Evolutionary conservation across 2,113 vertebrate genomes (phyloP).

Genomic region (Calonectris borealis): DNA sequence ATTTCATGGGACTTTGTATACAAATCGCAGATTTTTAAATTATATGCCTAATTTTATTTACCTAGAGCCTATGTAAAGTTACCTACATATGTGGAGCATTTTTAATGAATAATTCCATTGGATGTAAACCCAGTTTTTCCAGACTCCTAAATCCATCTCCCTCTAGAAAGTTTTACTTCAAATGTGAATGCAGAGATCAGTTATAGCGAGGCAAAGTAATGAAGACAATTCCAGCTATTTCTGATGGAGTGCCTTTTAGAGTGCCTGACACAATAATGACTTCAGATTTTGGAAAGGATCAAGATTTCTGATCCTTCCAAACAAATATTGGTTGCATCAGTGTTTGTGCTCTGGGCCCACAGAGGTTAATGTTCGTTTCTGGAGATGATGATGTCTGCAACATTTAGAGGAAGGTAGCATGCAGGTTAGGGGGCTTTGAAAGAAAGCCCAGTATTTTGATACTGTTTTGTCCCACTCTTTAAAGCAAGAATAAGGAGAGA

Average conservation of each 20-base stretch:
- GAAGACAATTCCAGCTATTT: background rate
- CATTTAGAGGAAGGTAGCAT: background rate
- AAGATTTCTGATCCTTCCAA: background rate
- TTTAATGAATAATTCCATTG: background rate
- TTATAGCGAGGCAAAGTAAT: background rate
- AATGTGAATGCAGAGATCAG: background rate
- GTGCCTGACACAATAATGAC: background rate
- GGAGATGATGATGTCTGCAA: background rate
- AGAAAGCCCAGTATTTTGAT: background rate
- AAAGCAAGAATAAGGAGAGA: background rate
- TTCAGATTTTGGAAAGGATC: background rate
- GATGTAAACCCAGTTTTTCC: background rate
- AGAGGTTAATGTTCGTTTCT: background rate
- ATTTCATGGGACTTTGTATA: background rate
- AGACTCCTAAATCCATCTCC: background rate
- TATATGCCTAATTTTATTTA: background rate
- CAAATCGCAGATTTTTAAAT: background rate
- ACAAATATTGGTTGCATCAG: background rate
- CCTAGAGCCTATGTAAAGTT: background rate
- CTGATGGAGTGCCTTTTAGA: background rate
- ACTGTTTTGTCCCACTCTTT: background rate
- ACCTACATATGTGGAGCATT: rapidly evolving
- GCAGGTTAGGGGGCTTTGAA: background rate
- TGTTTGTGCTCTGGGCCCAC: background rate
- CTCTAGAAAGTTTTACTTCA: background rate